Percentiles rank a stretch among this genome's conserved stretches.
phyloP scores from a whole-genome alignment of 2,113 vertebrate species.

The Vidua chalybeata region DNA sequence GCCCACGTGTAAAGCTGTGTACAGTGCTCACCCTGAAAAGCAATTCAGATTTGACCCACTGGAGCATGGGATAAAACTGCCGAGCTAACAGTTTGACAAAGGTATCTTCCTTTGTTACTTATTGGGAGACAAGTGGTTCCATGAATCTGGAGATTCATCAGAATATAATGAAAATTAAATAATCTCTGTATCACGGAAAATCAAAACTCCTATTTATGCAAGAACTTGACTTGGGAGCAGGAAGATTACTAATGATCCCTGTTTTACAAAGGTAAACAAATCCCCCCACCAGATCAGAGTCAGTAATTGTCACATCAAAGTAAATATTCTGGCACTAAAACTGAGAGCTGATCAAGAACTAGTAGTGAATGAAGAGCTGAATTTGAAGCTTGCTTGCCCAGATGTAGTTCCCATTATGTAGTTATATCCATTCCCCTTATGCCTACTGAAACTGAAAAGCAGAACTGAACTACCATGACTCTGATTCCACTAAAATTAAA shows the following conservation, averaged over 20 bases:
- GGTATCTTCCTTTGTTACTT: not conserved
- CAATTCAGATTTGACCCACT: not conserved
- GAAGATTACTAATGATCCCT: not conserved
- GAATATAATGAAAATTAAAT: not conserved
- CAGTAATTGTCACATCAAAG: not conserved
- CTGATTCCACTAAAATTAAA: not conserved
- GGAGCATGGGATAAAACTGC: not conserved
- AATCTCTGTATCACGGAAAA: not conserved
- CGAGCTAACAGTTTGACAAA: not conserved
- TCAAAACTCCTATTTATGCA: not conserved
- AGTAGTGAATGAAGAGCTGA: not conserved
- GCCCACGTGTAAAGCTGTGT: accelerated
- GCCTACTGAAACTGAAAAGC: not conserved
- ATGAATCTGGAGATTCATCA: not conserved
- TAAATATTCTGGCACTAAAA: not conserved
- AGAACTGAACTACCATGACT: not conserved
- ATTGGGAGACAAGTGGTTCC: not conserved
- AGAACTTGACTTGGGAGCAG: not conserved
- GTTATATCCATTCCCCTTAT: not conserved
- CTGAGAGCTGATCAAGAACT: not conserved
- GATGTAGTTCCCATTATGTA: not conserved
- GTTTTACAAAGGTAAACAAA: not conserved
- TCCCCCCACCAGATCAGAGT: not conserved
- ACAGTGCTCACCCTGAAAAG: accelerated
- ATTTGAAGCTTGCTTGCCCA: not conserved